Evolutionary conservation across 2,888 invertebrate species (phyloP), one percentile per base, ranked within the genome.

Genomic region (Sussaba pulchella): DNA sequence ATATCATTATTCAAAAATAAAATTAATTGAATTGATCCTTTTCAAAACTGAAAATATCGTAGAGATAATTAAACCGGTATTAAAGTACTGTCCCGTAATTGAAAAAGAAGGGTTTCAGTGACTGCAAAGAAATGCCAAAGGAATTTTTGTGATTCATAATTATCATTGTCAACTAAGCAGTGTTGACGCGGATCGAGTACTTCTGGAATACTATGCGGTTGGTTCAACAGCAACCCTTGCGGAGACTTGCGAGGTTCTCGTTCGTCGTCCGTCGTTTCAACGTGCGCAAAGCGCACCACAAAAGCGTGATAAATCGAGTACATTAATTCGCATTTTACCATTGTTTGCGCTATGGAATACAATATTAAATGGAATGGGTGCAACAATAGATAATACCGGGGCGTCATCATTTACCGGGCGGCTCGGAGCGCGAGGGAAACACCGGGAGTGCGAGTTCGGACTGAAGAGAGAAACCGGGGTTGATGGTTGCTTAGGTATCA

Each of bases 291-390:
- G 17, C 59, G 79, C 85, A 86, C 87, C 88, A 91, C 91, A 92
- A 92, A 92, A 91, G 91, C 91, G 91, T 92, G 91, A 92, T 91
- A 91, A 92, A 92, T 92, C 87, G 91, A 88, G 87, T 88, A 89
- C 92, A 92, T 92, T 92, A 92, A 92, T 92, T 91, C 90, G 92
- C 89, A 91, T 92, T 92, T 92, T 91, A 91, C 91, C 91, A 90
- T 92, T 92, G 92, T 92, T 92, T 92, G 91, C 88, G 89, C 89
- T 90, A 88, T 89, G 89, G 91, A 92, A 91, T 91, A 91, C 92
- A 91, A 91, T 92, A 91, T 92, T 91, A 91, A 92, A 92, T 91
- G 91, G 91, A 91, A 92, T 89, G 91, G 88, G 87, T 87, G 88
- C 88, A 91, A 84, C 91, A 92, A 91, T 91, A 91, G 92, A 91